Evolutionary conservation across 2,888 invertebrate species (phyloP).

Genomic region (Stenoptilia bipunctidactyla): DNA sequence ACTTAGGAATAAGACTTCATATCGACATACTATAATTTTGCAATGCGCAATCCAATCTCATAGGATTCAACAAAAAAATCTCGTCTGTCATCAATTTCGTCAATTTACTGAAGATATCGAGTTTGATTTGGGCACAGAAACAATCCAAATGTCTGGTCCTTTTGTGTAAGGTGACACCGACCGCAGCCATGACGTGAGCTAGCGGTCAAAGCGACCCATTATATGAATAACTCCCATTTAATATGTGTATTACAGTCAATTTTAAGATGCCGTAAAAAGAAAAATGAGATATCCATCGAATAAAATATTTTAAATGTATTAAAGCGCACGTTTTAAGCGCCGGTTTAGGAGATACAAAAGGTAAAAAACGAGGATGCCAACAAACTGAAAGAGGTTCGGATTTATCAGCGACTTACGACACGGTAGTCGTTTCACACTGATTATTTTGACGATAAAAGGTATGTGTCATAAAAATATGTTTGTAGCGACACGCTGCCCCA

Average conservation of each 20-base stretch:
- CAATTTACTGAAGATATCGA: constrained; percentile 53
- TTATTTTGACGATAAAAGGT: constrained; percentile 40
- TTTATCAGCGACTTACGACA: constrained; percentile 25
- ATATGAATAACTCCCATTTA: constrained; percentile 27
- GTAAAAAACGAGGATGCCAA: constrained; percentile 14
- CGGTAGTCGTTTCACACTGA: constrained; percentile 61
- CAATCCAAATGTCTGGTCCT: constrained; percentile 46
- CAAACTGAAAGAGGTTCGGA: constrained; percentile 9
- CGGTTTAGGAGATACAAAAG: constrained; percentile 5
- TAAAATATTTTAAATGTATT: not conserved
- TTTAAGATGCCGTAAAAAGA: constrained; percentile 1
- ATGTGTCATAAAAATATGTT: constrained; percentile 66
- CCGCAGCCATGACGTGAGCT: constrained; percentile 36
- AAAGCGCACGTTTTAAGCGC: constrained; percentile 1
- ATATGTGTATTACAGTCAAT: constrained; percentile 15
- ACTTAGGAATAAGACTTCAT: too few species aligned
- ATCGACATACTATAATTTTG: too few species aligned
- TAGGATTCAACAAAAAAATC: constrained; percentile 21
- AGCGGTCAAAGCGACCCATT: constrained; percentile 35
- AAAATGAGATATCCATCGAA: constrained; percentile 2
- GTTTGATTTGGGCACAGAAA: constrained; percentile 55
- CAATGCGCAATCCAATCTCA: not conserved
- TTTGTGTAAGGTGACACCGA: constrained; percentile 58
- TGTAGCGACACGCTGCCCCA: constrained; percentile 40
- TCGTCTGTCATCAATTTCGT: constrained; percentile 49